Conservation (phyloP, 2,797 vertebrate genomes). For the Acipenser transmontanus region DNA sequence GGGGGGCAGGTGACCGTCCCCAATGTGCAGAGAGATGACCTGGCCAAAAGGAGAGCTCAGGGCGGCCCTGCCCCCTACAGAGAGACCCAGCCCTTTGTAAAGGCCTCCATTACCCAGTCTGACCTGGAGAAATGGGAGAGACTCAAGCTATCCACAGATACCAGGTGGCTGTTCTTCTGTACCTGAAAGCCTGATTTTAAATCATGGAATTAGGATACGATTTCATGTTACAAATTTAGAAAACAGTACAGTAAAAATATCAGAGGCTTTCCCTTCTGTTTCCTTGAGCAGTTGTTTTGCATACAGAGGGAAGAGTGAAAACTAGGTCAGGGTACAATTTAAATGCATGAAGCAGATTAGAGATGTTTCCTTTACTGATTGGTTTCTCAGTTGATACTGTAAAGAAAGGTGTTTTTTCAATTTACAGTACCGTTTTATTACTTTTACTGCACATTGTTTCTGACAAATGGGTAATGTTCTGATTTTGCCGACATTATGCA, state of each 20-base stretch:
- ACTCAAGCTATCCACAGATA: slow-evolving; percentile 72
- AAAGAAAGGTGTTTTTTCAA: no score
- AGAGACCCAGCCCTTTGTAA: slow-evolving; percentile 57
- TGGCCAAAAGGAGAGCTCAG: slow-evolving; percentile 64
- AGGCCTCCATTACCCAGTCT: slow-evolving; percentile 70
- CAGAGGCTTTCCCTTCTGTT: no score
- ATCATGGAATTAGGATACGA: neutral
- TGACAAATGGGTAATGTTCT: no score
- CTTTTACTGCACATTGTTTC: no score
- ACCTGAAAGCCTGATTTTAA: neutral
- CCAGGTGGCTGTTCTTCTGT: slow-evolving; percentile 61
- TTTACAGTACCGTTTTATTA: no score
- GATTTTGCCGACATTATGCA: no score
- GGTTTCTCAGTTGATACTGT: no score
- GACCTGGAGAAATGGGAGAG: slow-evolving; percentile 88
- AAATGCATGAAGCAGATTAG: no score
- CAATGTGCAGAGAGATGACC: slow-evolving; percentile 70
- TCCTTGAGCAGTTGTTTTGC: no score
- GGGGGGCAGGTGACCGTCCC: slow-evolving; percentile 41
- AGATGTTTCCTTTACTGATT: no score
- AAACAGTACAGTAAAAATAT: neutral
- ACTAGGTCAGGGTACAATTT: no score
- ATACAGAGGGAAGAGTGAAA: no score
- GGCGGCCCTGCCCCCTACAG: slow-evolving; percentile 44
- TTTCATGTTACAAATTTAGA: neutral